Conservation (phyloP, 2,888 invertebrate genomes). For the Spialia ferax region DNA sequence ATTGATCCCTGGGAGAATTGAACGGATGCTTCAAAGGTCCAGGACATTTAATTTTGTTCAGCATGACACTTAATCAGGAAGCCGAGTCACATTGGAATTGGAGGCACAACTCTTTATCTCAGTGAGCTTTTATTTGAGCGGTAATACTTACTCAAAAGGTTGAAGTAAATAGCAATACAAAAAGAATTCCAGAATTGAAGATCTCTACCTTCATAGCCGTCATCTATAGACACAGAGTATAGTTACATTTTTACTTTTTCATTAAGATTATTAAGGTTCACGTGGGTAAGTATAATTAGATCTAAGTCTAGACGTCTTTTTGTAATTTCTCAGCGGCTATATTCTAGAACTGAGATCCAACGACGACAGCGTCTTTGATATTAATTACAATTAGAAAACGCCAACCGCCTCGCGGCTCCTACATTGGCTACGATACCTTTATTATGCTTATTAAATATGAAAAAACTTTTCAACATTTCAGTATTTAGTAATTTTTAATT, state of each 20-base stretch:
- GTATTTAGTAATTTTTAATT: neutral
- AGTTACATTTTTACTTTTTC: neutral
- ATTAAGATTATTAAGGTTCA: neutral
- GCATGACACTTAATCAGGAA: no score
- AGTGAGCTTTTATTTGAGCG: no score
- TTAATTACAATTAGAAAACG: slow-evolving; percentile 11
- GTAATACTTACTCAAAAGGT: no score
- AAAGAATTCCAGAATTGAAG: no score
- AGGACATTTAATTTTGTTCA: no score
- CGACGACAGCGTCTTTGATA: slow-evolving; percentile 8
- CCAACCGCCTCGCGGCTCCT: neutral
- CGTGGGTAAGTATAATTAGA: neutral
- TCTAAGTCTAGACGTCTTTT: neutral
- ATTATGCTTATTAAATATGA: neutral
- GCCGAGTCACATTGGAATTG: no score
- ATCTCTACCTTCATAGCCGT: no score
- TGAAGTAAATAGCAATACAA: no score
- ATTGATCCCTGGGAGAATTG: no score
- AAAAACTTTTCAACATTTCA: neutral
- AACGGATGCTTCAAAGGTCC: no score
- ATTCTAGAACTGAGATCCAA: neutral
- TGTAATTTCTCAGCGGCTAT: neutral
- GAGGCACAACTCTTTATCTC: no score
- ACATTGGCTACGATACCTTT: neutral
- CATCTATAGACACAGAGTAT: no score